Conservation (phyloP, 2,797 vertebrate species). For the Leptatherina wallacei region DNA sequence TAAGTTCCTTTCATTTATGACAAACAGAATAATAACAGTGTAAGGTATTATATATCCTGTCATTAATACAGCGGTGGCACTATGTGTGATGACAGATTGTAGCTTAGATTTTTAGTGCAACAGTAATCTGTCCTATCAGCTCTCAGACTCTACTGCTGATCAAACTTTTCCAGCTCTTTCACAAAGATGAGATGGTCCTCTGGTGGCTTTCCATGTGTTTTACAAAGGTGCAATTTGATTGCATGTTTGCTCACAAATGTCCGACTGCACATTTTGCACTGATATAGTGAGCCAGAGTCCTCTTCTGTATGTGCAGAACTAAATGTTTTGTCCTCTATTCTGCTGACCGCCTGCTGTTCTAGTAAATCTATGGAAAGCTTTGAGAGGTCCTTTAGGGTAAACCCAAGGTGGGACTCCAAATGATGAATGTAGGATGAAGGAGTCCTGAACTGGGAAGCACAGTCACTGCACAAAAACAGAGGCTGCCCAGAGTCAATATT, state of each 20-base stretch:
- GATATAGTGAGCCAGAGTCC: slow-evolving; percentile 91
- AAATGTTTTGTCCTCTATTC: slow-evolving; percentile 89
- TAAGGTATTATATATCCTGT: slow-evolving; percentile 69
- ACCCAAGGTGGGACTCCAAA: slow-evolving; percentile 97
- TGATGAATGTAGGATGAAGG: slow-evolving; percentile 95
- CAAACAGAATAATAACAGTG: slow-evolving; percentile 49
- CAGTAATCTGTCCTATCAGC: slow-evolving; percentile 83
- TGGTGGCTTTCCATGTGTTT: slow-evolving; percentile 98
- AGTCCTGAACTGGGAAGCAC: slow-evolving; percentile 99
- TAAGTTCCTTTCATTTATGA: slow-evolving; percentile 35
- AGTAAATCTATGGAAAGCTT: slow-evolving; percentile 94
- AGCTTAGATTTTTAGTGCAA: slow-evolving; percentile 88
- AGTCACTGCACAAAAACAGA: slow-evolving; percentile 98
- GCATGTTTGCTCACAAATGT: slow-evolving; percentile 99
- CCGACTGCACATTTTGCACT: slow-evolving; percentile 98
- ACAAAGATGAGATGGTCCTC: slow-evolving; percentile 99
- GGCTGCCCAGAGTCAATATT: slow-evolving; percentile 98
- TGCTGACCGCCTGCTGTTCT: slow-evolving; percentile 92
- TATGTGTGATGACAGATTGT: slow-evolving; percentile 73
- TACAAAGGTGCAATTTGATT: slow-evolving; percentile 99
- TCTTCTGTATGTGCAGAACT: slow-evolving; percentile 90
- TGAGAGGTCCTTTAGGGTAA: slow-evolving; percentile 97
- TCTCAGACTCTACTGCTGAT: slow-evolving; percentile 88
- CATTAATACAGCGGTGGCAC: slow-evolving; percentile 67
- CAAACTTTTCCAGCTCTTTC: slow-evolving; percentile 94